A percentile compares a stretch with the other conserved stretches of the same genome.
Evolutionary conservation across 2,113 vertebrate species (phyloP).

Genomic region (Microcebus murinus): DNA sequence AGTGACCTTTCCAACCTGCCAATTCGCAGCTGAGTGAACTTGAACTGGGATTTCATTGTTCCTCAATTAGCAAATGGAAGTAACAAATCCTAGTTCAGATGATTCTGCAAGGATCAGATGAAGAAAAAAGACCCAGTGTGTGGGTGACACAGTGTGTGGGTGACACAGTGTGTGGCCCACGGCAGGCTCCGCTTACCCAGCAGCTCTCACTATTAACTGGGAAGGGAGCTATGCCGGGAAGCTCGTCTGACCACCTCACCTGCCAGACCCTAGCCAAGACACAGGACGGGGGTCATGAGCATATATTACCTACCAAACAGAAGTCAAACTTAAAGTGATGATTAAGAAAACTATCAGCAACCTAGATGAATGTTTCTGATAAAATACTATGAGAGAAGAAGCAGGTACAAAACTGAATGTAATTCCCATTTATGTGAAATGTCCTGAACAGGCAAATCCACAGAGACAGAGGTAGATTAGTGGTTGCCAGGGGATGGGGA

Average conservation of each 20-base stretch:
- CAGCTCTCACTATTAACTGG: neutral
- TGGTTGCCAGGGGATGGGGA: no score
- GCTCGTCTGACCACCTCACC: neutral
- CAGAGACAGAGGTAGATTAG: no score
- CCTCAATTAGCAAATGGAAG: neutral
- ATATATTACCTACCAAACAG: neutral
- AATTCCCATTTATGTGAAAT: no score
- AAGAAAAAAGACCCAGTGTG: neutral
- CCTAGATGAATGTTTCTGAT: neutral
- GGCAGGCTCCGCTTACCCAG: neutral
- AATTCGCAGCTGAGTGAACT: neutral
- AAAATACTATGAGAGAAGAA: neutral
- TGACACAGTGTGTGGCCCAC: rapidly evolving
- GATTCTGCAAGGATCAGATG: neutral
- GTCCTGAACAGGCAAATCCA: no score
- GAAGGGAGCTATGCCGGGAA: neutral
- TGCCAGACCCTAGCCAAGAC: neutral
- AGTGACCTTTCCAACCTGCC: neutral
- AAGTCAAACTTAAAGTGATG: neutral
- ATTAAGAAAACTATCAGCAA: neutral
- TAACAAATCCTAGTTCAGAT: neutral
- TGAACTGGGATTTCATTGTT: neutral
- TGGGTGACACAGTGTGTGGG: no score
- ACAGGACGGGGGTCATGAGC: neutral
- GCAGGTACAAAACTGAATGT: neutral